phyloP scores from a whole-genome alignment of 2,888 invertebrate species.

The Zygogramma bicolorata region DNA sequence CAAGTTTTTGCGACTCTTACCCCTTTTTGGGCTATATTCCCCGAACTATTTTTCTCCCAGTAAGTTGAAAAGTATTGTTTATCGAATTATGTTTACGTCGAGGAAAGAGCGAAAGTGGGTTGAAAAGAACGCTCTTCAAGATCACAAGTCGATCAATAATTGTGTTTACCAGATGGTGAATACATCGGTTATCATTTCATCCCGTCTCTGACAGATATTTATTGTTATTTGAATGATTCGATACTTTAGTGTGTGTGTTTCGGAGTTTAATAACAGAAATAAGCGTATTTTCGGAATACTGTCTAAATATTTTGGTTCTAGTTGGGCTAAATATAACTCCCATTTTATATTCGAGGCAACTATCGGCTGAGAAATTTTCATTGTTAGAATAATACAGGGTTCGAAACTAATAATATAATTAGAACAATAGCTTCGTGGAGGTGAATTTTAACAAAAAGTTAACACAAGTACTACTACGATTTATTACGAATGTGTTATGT shows the following conservation, averaged over 20 bases:
- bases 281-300: not conserved
- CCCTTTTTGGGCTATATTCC: no score
- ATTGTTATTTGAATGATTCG: not conserved
- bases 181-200: not conserved
- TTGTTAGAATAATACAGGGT: no score
- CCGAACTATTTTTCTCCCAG: not conserved
- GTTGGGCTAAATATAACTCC: not conserved
- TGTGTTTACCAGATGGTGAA: not conserved
- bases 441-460: no score
- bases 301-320: slow-evolving; percentile 2
- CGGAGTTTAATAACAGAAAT: not conserved
- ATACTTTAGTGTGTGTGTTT: not conserved
- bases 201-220: not conserved
- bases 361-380: no score
- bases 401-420: no score
- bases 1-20: no score
- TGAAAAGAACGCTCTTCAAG: not conserved
- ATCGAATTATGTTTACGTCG: not conserved
- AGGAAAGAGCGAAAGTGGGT: not conserved
- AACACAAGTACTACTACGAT: no score
- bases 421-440: no score
- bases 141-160: not conserved
- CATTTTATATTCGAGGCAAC: not conserved
- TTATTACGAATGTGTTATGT: no score
- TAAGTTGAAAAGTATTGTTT: not conserved